Evolutionary conservation across 1,140 invertebrate species (phyloP).

Genomic region (Nebria ingens): DNA sequence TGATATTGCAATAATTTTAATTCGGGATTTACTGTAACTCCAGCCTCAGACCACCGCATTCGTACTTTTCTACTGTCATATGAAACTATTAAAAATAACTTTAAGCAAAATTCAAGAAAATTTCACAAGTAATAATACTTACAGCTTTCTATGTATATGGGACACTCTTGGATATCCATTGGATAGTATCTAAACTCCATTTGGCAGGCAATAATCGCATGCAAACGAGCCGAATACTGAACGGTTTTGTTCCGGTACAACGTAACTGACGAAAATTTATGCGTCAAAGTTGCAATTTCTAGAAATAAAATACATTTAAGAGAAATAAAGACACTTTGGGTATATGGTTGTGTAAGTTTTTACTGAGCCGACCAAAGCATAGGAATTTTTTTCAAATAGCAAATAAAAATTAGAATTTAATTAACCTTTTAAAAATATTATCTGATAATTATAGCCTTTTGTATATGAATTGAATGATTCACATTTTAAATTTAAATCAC

Average conservation of each 20-base stretch:
- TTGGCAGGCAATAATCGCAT: constrained; percentile 73
- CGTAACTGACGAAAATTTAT: constrained; percentile 70
- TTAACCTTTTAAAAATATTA: too few species aligned
- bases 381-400: too few species aligned
- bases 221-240: constrained; percentile 64
- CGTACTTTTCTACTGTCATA: constrained; percentile 62
- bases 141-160: constrained; percentile 75
- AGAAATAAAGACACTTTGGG: neutral
- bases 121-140: constrained; percentile 45
- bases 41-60: constrained; percentile 53
- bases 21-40: constrained; percentile 65
- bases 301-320: constrained; percentile 15
- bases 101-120: constrained; percentile 11
- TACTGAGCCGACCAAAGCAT: too few species aligned
- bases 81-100: constrained; percentile 45
- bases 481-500: too few species aligned
- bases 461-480: too few species aligned
- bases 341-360: too few species aligned
- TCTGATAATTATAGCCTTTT: too few species aligned
- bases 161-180: constrained; percentile 74
- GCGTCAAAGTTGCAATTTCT: constrained; percentile 69
- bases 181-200: constrained; percentile 79
- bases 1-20: constrained; percentile 67
- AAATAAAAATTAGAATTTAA: too few species aligned
- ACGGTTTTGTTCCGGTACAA: constrained; percentile 70